These are phyloP conservation scores for Epirrhoe alternata DNA, from an alignment of 2,888 invertebrate species.

Conservation along the genomic window DNA sequence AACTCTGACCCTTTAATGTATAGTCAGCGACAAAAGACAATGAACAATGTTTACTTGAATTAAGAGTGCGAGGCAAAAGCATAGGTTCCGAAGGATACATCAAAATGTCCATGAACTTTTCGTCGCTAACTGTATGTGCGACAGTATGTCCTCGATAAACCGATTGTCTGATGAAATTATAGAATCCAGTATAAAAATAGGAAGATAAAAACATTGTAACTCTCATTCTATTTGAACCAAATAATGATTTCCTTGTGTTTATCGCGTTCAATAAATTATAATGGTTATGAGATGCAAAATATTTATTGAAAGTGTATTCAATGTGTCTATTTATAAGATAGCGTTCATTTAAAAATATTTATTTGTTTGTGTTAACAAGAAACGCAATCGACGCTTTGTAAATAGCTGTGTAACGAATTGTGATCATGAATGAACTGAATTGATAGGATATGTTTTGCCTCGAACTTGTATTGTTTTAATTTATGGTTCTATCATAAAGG, in stretches of 20 bases:
- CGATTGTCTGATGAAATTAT: not conserved
- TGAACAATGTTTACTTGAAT: not conserved
- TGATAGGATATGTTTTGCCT: conserved; percentile 52
- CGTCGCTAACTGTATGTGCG: too few species aligned
- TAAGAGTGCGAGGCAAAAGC: too few species aligned
- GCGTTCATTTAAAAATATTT: conserved; percentile 38
- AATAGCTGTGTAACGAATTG: conserved; percentile 53
- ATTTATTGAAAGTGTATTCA: conserved; percentile 50
- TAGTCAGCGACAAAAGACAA: too few species aligned
- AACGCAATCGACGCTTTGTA: conserved; percentile 54
- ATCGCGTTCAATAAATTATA: conserved; percentile 29
- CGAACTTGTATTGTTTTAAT: conserved; percentile 14
- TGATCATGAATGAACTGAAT: conserved; percentile 60
- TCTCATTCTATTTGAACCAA: conserved; percentile 11
- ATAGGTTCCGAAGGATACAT: too few species aligned
- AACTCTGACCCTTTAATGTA: not conserved
- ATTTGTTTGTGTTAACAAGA: conserved; percentile 37
- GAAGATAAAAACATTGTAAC: not conserved
- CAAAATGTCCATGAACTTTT: too few species aligned
- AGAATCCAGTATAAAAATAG: not conserved
- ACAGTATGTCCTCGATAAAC: not conserved
- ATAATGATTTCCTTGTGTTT: conserved; percentile 14
- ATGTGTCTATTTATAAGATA: conserved; percentile 48
- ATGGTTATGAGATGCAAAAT: conserved; percentile 44
- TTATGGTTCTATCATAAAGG: not conserved